phyloP scores from a whole-genome alignment of 2,113 vertebrate species.

The Cephalopterus ornatus region DNA sequence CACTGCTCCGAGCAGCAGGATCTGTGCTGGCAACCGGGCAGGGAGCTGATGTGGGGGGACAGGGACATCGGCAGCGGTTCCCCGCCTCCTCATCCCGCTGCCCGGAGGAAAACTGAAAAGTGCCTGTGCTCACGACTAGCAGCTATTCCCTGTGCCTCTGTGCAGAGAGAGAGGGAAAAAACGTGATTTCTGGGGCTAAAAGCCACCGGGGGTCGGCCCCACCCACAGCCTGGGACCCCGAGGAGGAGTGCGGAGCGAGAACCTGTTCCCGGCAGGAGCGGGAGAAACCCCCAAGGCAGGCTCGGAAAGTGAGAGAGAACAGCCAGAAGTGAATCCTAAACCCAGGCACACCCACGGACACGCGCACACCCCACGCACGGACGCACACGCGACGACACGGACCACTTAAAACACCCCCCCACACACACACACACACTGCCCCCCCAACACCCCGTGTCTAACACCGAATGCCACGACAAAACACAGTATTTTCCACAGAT shows the following conservation, averaged over 20 bases:
- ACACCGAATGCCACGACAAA: conserved; percentile 21
- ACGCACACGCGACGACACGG: background rate
- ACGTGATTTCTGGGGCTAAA: background rate
- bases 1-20: background rate
- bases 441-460: background rate
- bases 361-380: background rate
- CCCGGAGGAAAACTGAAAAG: background rate
- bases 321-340: background rate
- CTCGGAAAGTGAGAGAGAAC: background rate
- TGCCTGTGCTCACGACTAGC: conserved; percentile 36
- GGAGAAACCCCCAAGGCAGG: background rate
- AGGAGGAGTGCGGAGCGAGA: background rate
- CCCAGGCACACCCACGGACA: background rate
- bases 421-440: background rate
- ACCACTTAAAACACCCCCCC: background rate
- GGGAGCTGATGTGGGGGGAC: background rate
- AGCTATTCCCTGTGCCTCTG: conserved; percentile 27
- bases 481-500: conserved; percentile 18
- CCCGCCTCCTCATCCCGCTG: background rate
- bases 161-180: background rate
- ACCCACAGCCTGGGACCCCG: background rate
- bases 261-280: background rate
- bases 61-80: background rate
- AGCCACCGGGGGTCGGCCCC: background rate
- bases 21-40: background rate